Evolutionary conservation across 2,888 invertebrate species (phyloP), one percentile per base, ranked within the genome.

Genomic region (Drosophila prostipennis): DNA sequence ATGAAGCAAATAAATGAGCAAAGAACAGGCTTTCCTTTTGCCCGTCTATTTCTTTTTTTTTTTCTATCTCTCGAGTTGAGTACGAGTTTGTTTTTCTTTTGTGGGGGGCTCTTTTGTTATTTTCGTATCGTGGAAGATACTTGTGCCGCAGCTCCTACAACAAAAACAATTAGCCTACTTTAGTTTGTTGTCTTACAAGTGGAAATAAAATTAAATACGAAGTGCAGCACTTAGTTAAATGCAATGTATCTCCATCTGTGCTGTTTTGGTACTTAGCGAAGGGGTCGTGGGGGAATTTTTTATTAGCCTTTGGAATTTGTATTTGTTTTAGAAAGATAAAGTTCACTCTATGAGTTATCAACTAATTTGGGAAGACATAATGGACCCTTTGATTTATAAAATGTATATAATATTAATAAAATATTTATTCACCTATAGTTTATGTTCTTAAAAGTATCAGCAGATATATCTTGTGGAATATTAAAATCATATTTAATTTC

Each of bases 101-200:
- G 48, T 54, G 40, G 54, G 39, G 52, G 39, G 46, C 26, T 45
- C 53, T 67, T 48, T 64, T 64, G 63, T 51, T 64, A 19, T 39
- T 57, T 32, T 46, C 64, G 79, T 58, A 80, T 73, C 77, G 54
- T 34, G 13, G 58, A 73, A 77, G 70, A 78, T 70, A 84, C 48
- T 39, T 37, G 39, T 19, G 63, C 48, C 40, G 32, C 61, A 40
- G 56, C 79, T 70, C 74, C 80, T 86, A 83, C 80, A 83, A 80
- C 78, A 72, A 74, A 85, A 82, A 86, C 84, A 88, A 83, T 83
- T 83, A 88, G 83, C 89, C 83, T 88, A 88, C 87, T 86, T 84
- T 83, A 76, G 79, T 87, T 74, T 82, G 78, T 72, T 87, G 87
- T 80, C 87, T 87, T 86, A 79, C 86, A 85, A 85, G 86, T 74